A percentile compares a stretch with the other conserved stretches of the same genome.
phyloP scores from a whole-genome alignment of 2,888 invertebrate genomes.

The Gasteruption jaculator region DNA sequence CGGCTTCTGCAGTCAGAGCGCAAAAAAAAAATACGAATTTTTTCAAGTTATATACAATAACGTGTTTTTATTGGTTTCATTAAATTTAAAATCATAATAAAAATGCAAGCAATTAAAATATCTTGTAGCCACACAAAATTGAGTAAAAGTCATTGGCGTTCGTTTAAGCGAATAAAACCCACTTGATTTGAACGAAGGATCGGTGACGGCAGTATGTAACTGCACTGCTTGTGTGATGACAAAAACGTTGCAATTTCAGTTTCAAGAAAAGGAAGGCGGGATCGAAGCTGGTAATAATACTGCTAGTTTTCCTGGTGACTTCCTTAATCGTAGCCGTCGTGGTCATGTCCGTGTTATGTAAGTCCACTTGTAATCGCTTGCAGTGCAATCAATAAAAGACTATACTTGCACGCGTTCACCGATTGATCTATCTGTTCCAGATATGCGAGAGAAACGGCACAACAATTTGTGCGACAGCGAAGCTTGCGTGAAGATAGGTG shows the following conservation, averaged over 20 bases:
- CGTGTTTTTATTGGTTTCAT: neutral
- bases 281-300: constrained; percentile 23
- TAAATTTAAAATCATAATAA: neutral
- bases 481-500: constrained; percentile 62
- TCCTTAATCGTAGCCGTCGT: constrained; percentile 30
- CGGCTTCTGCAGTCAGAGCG: too few species aligned
- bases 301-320: constrained; percentile 28
- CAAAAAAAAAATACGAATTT: constrained; percentile 2
- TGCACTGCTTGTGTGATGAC: too few species aligned
- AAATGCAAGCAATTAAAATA: too few species aligned
- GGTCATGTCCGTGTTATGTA: constrained; percentile 38
- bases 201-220: too few species aligned
- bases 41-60: neutral
- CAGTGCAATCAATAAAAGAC: constrained; percentile 8
- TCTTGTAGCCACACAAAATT: neutral
- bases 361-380: constrained; percentile 25
- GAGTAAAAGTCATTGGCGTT: neutral
- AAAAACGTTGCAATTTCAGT: too few species aligned
- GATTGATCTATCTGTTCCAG: constrained; percentile 30
- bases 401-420: too few species aligned
- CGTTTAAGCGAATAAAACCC: too few species aligned
- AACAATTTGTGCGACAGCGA: constrained; percentile 58
- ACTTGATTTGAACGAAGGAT: too few species aligned
- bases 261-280: constrained; percentile 30
- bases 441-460: constrained; percentile 22